phyloP scores from a whole-genome alignment of 2,888 invertebrate genomes.

The Meloe dianella region DNA sequence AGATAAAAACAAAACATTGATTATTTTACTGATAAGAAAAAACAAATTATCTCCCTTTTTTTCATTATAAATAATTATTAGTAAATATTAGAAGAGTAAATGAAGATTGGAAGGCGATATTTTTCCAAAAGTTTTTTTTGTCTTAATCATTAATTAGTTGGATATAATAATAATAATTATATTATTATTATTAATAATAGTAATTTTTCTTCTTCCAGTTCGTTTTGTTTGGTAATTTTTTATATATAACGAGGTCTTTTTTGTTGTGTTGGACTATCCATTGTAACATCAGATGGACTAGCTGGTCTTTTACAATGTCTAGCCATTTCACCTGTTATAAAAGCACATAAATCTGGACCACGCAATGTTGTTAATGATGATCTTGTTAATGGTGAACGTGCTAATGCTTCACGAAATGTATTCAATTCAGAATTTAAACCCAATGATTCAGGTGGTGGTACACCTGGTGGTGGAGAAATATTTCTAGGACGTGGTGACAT shows the following conservation, averaged over 20 bases:
- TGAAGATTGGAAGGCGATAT: conserved; percentile 21
- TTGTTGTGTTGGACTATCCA: conserved; percentile 78
- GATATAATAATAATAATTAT: conserved; percentile 20
- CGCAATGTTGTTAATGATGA: conserved; percentile 34
- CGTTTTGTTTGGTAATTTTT: conserved; percentile 39
- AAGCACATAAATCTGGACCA: conserved; percentile 71
- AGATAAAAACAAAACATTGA: conserved; percentile 2
- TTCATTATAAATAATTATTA: not conserved
- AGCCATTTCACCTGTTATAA: conserved; percentile 75
- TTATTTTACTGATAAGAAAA: not conserved
- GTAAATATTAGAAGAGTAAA: not conserved
- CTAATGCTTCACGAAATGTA: conserved; percentile 77
- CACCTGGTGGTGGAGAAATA: conserved; percentile 60
- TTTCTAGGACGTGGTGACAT: conserved; percentile 63
- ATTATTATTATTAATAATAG: not conserved
- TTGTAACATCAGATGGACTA: conserved; percentile 73
- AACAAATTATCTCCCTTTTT: not conserved
- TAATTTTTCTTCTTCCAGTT: not conserved
- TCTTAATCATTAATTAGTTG: conserved; percentile 20
- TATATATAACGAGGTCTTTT: conserved; percentile 77
- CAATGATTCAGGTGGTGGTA: conserved; percentile 45
- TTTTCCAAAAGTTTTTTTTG: not conserved
- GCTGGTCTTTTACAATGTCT: conserved; percentile 75
- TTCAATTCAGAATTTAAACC: conserved; percentile 68
- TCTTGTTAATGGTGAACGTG: conserved; percentile 63